These are phyloP conservation scores for Apodemus speciosus DNA, from an alignment of 2,113 vertebrate species.

Conservation along the genomic window DNA sequence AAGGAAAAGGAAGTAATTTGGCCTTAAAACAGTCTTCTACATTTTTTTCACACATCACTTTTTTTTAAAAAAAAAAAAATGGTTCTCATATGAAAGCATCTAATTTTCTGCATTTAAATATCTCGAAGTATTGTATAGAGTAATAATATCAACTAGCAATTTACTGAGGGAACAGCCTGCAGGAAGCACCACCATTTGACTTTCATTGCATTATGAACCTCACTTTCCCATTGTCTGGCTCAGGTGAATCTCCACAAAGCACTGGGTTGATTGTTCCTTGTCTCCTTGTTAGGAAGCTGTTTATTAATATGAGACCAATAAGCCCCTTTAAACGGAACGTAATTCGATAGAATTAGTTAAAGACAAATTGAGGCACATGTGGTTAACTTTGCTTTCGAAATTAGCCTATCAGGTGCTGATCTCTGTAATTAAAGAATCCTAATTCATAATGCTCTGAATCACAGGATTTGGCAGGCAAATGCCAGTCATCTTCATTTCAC, in stretches of 20 bases:
- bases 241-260: slow-evolving; percentile 58
- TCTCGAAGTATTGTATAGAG: slow-evolving; percentile 27
- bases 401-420: slow-evolving; percentile 70
- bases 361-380: slow-evolving; percentile 68
- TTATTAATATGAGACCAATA: slow-evolving; percentile 73
- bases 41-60: background rate
- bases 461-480: slow-evolving; percentile 72
- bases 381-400: slow-evolving; percentile 73
- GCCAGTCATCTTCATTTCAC: slow-evolving; percentile 74
- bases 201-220: slow-evolving; percentile 46
- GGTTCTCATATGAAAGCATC: background rate
- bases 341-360: slow-evolving; percentile 72
- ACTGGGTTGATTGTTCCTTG: slow-evolving; percentile 52
- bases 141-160: background rate
- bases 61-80: background rate
- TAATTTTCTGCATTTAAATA: slow-evolving; percentile 1
- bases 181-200: slow-evolving; percentile 22
- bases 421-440: slow-evolving; percentile 76
- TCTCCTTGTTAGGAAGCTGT: slow-evolving; percentile 52
- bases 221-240: slow-evolving; percentile 47
- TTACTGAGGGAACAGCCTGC: background rate
- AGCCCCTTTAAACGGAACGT: slow-evolving; percentile 56
- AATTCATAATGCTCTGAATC: slow-evolving; percentile 73
- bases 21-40: background rate
- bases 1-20: background rate